Evolutionary conservation across 1,140 invertebrate genomes (phyloP), one percentile per base, ranked within the genome.

Genomic region (Sitodiplosis mosellana): DNA sequence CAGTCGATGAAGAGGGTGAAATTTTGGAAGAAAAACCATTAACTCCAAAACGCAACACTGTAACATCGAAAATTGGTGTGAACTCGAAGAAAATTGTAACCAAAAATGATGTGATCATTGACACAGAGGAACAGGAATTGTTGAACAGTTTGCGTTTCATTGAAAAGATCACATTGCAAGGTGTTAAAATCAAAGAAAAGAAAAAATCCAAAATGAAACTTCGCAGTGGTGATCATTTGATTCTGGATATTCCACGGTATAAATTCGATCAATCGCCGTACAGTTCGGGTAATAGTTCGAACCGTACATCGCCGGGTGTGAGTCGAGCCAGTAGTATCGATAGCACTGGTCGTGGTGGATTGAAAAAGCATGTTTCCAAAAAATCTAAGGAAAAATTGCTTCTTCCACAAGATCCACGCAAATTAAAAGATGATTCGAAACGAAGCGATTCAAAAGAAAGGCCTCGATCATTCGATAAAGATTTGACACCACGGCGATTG

Each of bases 401-500:
- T 11, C 20, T 27, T 41, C 19, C 22, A 41, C 10, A 45, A 45
- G 38, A 38, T 42, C 11, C 27, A 37, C 11, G 19, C 14, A 45
- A 75, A 58, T 58, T 70, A 33, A 72, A 76, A 27, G 27, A 27
- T 10, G 69, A 73, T 52, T 56, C 59, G 7, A 60, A 68, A 34
- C 72, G 70, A 54, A 67, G 66, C 41, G 60, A 68, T 45, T 64
- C 70, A 0, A 78, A 77, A 62, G 76, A 80, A 56, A 75, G 77
- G 49, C 75, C 76, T 1, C 73, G 72, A 54, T 77, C 75, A 0
- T 27, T 27, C 10, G 27, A 27, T 5, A 61, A 78, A 48, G 76
- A 78, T 54, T 77, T 74, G 61, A 72, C 75, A 57, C 54, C 74
- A 10, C 73, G 71, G 54, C 65, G 75, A 1, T 58, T 71, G 21